Evolutionary conservation across 2,888 invertebrate species (phyloP), one percentile per base, ranked within the genome.

Genomic region (Thymelicus sylvestris): DNA sequence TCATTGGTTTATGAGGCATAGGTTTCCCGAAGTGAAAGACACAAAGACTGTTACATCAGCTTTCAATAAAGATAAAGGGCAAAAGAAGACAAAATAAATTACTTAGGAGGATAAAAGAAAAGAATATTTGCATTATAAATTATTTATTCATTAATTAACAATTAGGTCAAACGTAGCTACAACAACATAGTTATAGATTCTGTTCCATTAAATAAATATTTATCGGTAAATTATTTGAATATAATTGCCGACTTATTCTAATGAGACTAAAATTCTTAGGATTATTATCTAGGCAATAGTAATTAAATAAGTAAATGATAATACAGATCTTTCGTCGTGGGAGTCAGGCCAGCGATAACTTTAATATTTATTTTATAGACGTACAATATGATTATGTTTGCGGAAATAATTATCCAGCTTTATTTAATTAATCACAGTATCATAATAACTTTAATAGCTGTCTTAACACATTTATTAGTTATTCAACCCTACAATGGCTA

Each of bases 261-360:
- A 52, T 52, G 50, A 52, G 50, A n/a, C 2, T 52, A 19, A 52
- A 15, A 19, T 19, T 52, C 31, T 31, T 31, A 57, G 12, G 4
- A 12, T 57, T 31, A 57, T 57, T 0, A 57, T 31, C 31, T 10
- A 57, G 7, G 24, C 31, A 12, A 57, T 12, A 31, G 12, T 15
- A 50, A 15, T 5, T 15, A 50, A 15, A 15, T 50, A 50, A 50
- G 7, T 12, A 50, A 10, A 8, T 19, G 50, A 52, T 7, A 19
- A 52, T 57, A 31, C 57, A 57, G 57, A 57, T 57, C 57, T 57
- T 19, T 52, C 57, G 31, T 57, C 57, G 57, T 57, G 57, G 57
- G 57, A 57, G 57, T 57, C 31, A 13, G 31, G 19, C 19, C 50
- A 31, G 10, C 10, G 24, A 10, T 24, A 57, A 24, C 24, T 24